Conservation (phyloP, 2,113 vertebrate species). For the Oenanthe oenanthe region DNA sequence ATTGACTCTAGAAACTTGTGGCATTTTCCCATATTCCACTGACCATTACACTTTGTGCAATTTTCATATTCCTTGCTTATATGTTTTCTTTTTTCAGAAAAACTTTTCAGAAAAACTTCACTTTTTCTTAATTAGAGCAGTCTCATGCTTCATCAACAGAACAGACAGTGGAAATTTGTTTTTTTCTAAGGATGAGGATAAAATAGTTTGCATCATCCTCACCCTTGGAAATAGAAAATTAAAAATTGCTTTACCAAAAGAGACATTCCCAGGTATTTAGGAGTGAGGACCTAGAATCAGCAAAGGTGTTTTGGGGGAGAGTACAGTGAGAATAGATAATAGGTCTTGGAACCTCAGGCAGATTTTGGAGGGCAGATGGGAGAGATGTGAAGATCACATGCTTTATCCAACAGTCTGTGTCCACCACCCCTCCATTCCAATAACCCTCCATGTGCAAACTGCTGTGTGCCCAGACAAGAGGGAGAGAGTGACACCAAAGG, state of each 20-base stretch:
- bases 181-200: neutral
- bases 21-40: neutral
- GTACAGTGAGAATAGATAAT: neutral
- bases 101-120: neutral
- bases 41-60: neutral
- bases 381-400: neutral
- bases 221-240: neutral
- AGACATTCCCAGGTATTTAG: neutral
- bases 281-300: accelerated
- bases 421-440: neutral
- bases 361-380: neutral
- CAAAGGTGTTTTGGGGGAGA: neutral
- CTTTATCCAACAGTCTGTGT: neutral
- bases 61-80: neutral
- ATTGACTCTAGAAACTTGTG: neutral
- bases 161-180: neutral
- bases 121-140: neutral
- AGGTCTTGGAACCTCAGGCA: neutral
- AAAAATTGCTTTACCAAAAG: neutral
- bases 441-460: neutral
- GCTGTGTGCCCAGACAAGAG: neutral
- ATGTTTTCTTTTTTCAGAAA: neutral
- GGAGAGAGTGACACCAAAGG: neutral
- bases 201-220: neutral
- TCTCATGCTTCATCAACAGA: neutral